Evolutionary conservation across 2,113 vertebrate genomes (phyloP), one percentile per base, ranked within the genome.

Genomic region (Phaethornis superciliosus): DNA sequence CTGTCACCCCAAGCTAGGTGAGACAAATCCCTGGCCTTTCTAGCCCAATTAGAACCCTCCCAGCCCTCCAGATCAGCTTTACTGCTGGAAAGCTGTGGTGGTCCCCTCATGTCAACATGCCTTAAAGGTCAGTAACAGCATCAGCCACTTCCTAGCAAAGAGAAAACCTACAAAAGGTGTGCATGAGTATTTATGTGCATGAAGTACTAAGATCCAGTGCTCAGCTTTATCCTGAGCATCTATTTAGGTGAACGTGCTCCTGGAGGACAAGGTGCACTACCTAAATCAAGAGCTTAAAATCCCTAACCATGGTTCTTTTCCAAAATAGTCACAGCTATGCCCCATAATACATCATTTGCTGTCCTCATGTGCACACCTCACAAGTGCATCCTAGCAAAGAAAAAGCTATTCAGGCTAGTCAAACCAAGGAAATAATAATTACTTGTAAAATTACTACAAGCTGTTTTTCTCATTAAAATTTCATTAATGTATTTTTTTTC

Each of bases 401-500:
- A 33, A 79, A 93, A 93, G 68, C 64, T 89, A 75, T 85, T 95
- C 70, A 58, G 63, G 59, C 27, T 12, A 72, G 75, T 78, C 80
- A 87, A 65, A 81, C 51, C 77, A 87, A 87, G 75, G 81, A 93
- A 93, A 88, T 81, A 87, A 88, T 87, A 46, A 81, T 87, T 92
- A 89, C 79, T 87, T 94, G 52, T 84, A 93, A 96, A 93, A 96
- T 95, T 86, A 96, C 90, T 95, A 63, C 62, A 90, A 95, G 52
- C 24, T 90, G 91, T 90, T 89, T 93, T 95, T 93, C 95, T 91
- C 93, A 93, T 96, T 97, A 95, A 97, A 96, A 94, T 94, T 87
- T 93, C 78, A 93, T 94, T 95, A 95, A 74, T 42, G 13, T 80
- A 81, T 68, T 84, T 91, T 91, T 81, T 65, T 37, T 20, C 37